Evolutionary conservation across 2,113 vertebrate genomes (phyloP).

Genomic region (Neodon shergylaensis): DNA sequence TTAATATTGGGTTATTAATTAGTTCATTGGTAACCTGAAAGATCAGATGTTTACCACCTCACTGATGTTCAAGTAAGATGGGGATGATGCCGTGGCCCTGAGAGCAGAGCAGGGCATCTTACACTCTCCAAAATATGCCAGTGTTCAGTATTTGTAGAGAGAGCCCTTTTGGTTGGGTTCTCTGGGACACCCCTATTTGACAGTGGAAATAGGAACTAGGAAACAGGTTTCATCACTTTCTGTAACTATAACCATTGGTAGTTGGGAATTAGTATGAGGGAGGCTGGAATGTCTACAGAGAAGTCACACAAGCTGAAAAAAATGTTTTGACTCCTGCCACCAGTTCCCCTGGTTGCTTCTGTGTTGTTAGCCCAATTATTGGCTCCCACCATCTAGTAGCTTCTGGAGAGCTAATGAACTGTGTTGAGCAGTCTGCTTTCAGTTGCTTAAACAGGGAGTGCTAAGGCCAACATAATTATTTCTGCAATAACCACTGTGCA

Average conservation of each 20-base stretch:
- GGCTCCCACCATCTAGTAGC: neutral
- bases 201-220: neutral
- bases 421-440: neutral
- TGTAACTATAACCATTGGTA: neutral
- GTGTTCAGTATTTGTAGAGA: neutral
- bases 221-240: neutral
- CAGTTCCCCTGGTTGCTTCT: neutral
- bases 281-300: slow-evolving; percentile 32
- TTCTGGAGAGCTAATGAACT: neutral
- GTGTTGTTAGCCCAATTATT: neutral
- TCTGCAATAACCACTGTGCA: neutral
- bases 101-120: neutral
- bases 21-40: slow-evolving; percentile 3
- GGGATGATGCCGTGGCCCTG: neutral
- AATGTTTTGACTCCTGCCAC: neutral
- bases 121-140: neutral
- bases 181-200: neutral
- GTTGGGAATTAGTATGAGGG: neutral
- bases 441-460: neutral
- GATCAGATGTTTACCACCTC: neutral
- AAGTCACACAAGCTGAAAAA: neutral
- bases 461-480: neutral
- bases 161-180: neutral
- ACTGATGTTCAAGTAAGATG: neutral
- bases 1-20: neutral